Evolutionary conservation across 1,140 invertebrate species (phyloP).

Genomic region (Conopomorpha cramerella): DNA sequence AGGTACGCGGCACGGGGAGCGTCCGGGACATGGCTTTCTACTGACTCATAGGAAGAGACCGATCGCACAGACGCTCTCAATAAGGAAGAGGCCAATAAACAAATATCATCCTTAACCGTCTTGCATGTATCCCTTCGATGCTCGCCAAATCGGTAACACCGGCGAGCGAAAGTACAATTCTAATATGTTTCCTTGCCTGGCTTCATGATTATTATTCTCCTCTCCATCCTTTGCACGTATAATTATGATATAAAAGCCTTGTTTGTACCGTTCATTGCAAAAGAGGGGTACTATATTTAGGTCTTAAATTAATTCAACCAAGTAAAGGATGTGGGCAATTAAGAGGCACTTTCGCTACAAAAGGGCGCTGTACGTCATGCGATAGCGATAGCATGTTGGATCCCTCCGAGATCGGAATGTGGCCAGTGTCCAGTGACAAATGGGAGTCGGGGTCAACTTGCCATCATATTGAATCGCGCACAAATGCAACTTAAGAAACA

Average conservation of each 20-base stretch:
- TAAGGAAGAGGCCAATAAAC: slow-evolving; percentile 60
- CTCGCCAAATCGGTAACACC: too few relatives aligned
- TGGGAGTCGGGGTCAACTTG: too few relatives aligned
- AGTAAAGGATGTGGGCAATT: slow-evolving; percentile 53
- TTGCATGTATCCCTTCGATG: too few relatives aligned
- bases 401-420: not conserved
- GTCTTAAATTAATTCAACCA: slow-evolving; percentile 49
- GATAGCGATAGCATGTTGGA: not conserved
- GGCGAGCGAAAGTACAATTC: too few relatives aligned
- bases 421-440: not conserved
- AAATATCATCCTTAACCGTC: too few relatives aligned
- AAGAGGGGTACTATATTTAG: slow-evolving; percentile 52
- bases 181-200: too few relatives aligned
- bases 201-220: too few relatives aligned
- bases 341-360: slow-evolving; percentile 36
- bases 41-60: slow-evolving; percentile 58
- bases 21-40: slow-evolving; percentile 54
- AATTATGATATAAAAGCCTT: too few relatives aligned
- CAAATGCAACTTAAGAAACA: too few relatives aligned
- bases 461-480: too few relatives aligned
- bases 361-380: slow-evolving; percentile 1
- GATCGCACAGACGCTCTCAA: slow-evolving; percentile 57
- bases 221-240: too few relatives aligned
- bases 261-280: too few relatives aligned
- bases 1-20: slow-evolving; percentile 32